Base-by-base conservation (phyloP, 2,113 vertebrate genomes). In the Cacatua alba region DNA sequence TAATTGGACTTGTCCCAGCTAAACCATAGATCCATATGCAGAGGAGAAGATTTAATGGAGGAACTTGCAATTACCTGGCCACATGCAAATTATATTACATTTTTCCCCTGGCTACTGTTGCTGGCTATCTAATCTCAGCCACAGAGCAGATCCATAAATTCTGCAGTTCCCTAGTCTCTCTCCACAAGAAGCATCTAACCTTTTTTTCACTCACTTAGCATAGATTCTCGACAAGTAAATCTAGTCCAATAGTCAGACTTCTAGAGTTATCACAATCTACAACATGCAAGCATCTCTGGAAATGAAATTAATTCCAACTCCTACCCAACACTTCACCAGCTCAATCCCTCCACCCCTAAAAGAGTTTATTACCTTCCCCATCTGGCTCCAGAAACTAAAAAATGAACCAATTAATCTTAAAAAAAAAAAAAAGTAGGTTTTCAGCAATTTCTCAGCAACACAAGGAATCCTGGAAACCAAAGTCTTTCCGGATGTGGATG, bases 61-160 rank as follows among this genome's bases (percentile, higher is more conserved):
- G 75, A 69, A 70, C 21, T n/a, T 82, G 90, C 96, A 93, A 96
- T 95, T 97, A 95, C 92, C 92, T 86, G 67, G 75, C 85, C 80
- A 79, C 75, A 94, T 96, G 94, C 92, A 96, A 96, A 97, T 96
- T 67, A 81, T 17, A 71, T 62, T 44, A 71, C 71, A 62, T 86
- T 94, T 96, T 8, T 48, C 91, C 53, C 62, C 70, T 86, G 88
- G 83, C 88, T 83, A n/a, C 80, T 57, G 35, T 52, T 57, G 39
- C 88, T 92, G 92, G 82, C 90, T 92, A 92, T 91, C 88, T 93
- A 81, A 96, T 88, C 88, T 88, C 65, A 95, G 77, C 90, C 80
- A 71, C 86, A 59, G 92, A 79, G 88, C 21, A 4, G 77, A 93
- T 62, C 51, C 37, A 88, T 94, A 94, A 94, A 93, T 96, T 71